Conservation (phyloP, 1,140 invertebrate genomes). For the Pogonognathellus flavescens region DNA sequence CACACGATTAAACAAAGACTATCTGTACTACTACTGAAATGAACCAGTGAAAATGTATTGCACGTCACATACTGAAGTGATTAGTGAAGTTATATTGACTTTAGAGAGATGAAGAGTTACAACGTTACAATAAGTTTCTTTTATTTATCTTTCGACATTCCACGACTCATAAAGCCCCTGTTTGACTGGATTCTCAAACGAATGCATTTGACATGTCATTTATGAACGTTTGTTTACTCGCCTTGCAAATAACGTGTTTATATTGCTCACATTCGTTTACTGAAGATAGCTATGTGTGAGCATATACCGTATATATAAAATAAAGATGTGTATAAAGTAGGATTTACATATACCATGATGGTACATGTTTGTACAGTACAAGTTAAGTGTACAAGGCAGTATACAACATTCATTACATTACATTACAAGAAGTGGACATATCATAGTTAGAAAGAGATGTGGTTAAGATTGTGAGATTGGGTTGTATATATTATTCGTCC, state of each 20-base stretch:
- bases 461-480: constrained; percentile 35
- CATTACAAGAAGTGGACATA: background rate
- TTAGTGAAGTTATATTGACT: constrained; percentile 36
- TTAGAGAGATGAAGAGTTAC: constrained; percentile 9
- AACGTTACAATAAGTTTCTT: background rate
- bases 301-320: too few species aligned
- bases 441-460: constrained; percentile 11
- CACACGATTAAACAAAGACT: too few species aligned
- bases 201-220: constrained; percentile 32
- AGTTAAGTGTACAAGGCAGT: too few species aligned
- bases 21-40: too few species aligned
- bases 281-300: too few species aligned
- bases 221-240: constrained; percentile 36
- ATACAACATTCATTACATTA: constrained; percentile 13
- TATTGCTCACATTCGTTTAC: too few species aligned
- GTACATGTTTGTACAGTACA: too few species aligned
- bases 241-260: background rate
- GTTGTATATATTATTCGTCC: background rate
- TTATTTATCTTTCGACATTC: constrained; percentile 50
- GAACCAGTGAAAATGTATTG: too few species aligned
- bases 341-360: too few species aligned
- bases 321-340: too few species aligned
- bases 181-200: constrained; percentile 34
- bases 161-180: constrained; percentile 45
- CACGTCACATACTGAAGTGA: too few species aligned